Evolutionary conservation across 1,140 invertebrate species (phyloP).

Genomic region (Laupala kohalensis): DNA sequence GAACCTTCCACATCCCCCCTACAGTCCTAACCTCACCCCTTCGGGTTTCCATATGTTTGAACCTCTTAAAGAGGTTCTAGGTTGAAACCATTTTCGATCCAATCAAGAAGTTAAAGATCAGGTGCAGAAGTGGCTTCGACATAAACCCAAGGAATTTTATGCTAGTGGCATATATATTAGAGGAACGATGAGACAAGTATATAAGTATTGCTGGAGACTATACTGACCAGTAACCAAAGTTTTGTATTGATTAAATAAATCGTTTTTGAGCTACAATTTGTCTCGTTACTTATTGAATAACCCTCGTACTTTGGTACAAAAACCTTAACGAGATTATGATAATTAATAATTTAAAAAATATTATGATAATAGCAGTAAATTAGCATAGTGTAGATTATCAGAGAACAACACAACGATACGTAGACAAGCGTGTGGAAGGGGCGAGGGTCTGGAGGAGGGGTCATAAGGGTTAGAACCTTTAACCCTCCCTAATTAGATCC

Average conservation of each 20-base stretch:
- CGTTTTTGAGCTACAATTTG: not conserved
- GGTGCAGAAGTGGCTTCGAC: not conserved
- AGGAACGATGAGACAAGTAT: not conserved
- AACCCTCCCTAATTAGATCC: no score
- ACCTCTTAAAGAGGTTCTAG: not conserved
- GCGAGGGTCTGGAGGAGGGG: no score
- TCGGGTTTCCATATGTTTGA: not conserved
- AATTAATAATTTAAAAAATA: no score
- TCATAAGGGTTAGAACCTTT: no score
- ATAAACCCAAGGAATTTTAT: not conserved
- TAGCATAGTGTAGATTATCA: no score
- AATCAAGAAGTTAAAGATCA: not conserved
- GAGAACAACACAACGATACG: no score
- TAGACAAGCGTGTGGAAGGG: no score
- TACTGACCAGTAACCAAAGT: not conserved
- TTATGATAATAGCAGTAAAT: no score
- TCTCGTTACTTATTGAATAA: no score
- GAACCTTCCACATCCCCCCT: no score
- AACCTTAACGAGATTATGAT: no score
- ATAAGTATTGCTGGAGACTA: not conserved
- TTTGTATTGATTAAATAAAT: constrained; percentile 4
- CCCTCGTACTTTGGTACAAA: no score
- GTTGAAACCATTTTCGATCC: not conserved
- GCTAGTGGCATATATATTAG: not conserved
- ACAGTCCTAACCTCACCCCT: not conserved